phyloP scores from a whole-genome alignment of 2,797 vertebrate genomes.

The Chiloscyllium punctatum region DNA sequence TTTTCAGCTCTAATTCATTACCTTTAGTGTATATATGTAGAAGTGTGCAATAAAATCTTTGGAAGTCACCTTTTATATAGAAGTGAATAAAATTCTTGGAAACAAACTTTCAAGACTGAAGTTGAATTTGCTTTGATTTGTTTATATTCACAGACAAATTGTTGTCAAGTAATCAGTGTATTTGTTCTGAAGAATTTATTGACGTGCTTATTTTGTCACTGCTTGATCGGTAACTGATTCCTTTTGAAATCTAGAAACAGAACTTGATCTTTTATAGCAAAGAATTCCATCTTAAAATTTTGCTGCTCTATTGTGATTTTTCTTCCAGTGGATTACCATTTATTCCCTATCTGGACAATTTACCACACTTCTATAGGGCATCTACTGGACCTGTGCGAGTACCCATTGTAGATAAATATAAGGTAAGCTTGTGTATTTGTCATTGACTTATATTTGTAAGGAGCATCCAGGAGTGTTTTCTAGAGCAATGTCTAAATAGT shows the following conservation, averaged over 20 bases:
- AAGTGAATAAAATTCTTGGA: background rate
- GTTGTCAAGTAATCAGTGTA: background rate
- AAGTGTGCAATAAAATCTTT: background rate
- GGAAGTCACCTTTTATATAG: background rate
- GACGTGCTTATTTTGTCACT: background rate
- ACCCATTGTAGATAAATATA: slow-evolving; percentile 97
- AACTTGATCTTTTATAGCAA: background rate
- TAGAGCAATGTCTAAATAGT: too few relatives aligned
- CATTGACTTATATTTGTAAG: background rate
- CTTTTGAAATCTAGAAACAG: background rate
- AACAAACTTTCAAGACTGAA: background rate
- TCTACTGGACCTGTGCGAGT: slow-evolving; percentile 88
- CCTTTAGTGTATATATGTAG: too few relatives aligned
- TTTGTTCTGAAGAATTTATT: background rate
- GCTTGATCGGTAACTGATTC: background rate
- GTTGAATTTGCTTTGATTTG: background rate
- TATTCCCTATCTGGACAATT: slow-evolving; percentile 95
- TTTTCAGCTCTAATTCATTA: too few relatives aligned
- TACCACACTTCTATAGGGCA: slow-evolving; percentile 91
- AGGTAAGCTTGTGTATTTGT: slow-evolving; percentile 59
- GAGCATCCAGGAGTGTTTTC: too few relatives aligned
- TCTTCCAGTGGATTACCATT: slow-evolving; percentile 83
- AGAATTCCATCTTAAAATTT: background rate
- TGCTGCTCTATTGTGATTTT: slow-evolving; percentile 13
- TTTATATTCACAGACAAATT: background rate